Conservation (phyloP, 2,113 vertebrate species). For the Leptobrachium ailaonicum region DNA sequence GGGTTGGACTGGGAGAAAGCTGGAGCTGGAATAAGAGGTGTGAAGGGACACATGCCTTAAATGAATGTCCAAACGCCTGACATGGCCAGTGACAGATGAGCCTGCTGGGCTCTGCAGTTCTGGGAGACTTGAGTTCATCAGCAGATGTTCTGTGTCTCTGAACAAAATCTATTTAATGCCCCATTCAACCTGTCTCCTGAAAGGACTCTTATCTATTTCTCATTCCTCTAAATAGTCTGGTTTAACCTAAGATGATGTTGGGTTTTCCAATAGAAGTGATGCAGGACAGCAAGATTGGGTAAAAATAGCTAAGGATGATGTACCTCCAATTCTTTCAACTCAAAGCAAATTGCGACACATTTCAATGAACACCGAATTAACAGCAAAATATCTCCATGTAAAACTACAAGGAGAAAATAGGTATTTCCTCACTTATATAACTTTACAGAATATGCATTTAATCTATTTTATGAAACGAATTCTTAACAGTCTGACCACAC, state of each 20-base stretch:
- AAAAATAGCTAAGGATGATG: neutral
- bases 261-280: neutral
- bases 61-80: neutral
- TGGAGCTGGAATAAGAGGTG: conserved; percentile 26
- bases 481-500: too few relatives aligned
- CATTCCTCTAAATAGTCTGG: neutral
- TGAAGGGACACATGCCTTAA: conserved; percentile 19
- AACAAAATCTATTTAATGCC: conserved; percentile 1
- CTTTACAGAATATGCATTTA: too few relatives aligned
- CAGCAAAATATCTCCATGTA: too few relatives aligned
- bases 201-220: conserved; percentile 27
- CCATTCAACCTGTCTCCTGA: conserved; percentile 6
- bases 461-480: too few relatives aligned
- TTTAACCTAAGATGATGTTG: neutral
- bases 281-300: neutral
- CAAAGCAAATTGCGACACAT: too few relatives aligned
- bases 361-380: too few relatives aligned
- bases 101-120: neutral
- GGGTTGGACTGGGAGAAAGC: neutral
- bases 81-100: neutral
- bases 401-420: too few relatives aligned
- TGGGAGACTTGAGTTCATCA: conserved; percentile 1
- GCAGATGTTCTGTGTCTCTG: conserved; percentile 44
- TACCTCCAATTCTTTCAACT: too few relatives aligned
- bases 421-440: too few relatives aligned